Conservation (phyloP, 2,888 invertebrate genomes). For the Morpho achilles region DNA sequence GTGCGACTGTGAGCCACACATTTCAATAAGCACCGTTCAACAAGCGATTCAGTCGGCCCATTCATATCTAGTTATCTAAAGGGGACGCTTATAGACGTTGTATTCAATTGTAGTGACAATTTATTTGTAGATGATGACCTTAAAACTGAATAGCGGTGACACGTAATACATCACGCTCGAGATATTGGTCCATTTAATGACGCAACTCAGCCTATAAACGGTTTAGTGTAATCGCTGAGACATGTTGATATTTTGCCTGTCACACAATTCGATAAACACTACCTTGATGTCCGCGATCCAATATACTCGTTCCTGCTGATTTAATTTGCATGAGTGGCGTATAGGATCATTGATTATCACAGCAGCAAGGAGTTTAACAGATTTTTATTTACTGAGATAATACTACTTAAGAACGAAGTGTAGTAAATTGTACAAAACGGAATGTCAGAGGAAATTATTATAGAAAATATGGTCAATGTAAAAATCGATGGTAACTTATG, state of each 20-base stretch:
- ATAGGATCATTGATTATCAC: too few relatives aligned
- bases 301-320: conserved; percentile 1
- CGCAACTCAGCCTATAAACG: background rate
- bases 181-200: conserved; percentile 2
- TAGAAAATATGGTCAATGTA: too few relatives aligned
- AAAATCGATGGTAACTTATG: too few relatives aligned
- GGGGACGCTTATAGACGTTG: conserved; percentile 16
- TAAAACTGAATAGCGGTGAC: too few relatives aligned
- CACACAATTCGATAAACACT: background rate
- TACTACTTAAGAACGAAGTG: too few relatives aligned
- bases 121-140: background rate
- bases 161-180: background rate
- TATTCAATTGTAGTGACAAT: conserved; percentile 6
- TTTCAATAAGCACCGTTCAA: conserved; percentile 27
- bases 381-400: too few relatives aligned
- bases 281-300: conserved; percentile 1
- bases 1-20: conserved; percentile 19
- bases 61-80: conserved; percentile 26
- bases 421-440: too few relatives aligned
- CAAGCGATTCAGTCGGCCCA: conserved; percentile 26
- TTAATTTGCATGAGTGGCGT: background rate
- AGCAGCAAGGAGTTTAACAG: too few relatives aligned
- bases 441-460: too few relatives aligned
- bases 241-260: background rate
- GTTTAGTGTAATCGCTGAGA: background rate